Base-by-base conservation (phyloP, 1,140 invertebrate species). In the Zaprionus nigranus region DNA sequence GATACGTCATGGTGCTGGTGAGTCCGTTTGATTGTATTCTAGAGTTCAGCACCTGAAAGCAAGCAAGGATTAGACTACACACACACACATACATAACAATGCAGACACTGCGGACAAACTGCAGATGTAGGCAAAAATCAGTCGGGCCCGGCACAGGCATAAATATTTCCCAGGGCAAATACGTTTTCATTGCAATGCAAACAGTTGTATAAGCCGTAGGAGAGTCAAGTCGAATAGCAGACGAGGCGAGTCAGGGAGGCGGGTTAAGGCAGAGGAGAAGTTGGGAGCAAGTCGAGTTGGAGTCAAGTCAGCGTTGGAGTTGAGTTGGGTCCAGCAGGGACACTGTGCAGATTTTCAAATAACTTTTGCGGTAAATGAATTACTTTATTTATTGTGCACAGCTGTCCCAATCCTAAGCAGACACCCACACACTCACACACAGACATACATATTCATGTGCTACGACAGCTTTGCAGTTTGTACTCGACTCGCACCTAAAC, bases 1-100 rank as follows among this genome's bases (percentile, higher is more conserved):
- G 95, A 92, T 95, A 97, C 91, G 94, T 95, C 74, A 95, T 94
- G 68, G 95, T 95, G 81, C 96, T 97, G 59, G 94, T 94, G 22
- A 95, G 93, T n/a, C 95, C 96, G 80, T 94, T 94, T 85, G 94
- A 95, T 82, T 94, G 93, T 73, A 95, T 94, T 75, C 93, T 93
- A 57, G 94, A 93, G 78, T 94, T 94, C 77, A 93, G 92, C 78
- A 94, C 93, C 72, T 95, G 93, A 53, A 93, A 92, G 61, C 92
- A 54, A 57, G 38, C 24, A 66, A 17, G 54, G 81, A 91, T 83
- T 81, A 86, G 38, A 43, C 40, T 17, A 9, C 15, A 17, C n/a
- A 43, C n/a, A 43, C n/a, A 17, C 40, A 17, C 40, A 43, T 15
- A 13, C 12, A n/a, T n/a, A 0, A 7, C 5, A 43, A 0, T 17